These are phyloP conservation scores for Balearica regulorum DNA, from an alignment of 2,797 vertebrate species.

Conservation along the genomic window DNA sequence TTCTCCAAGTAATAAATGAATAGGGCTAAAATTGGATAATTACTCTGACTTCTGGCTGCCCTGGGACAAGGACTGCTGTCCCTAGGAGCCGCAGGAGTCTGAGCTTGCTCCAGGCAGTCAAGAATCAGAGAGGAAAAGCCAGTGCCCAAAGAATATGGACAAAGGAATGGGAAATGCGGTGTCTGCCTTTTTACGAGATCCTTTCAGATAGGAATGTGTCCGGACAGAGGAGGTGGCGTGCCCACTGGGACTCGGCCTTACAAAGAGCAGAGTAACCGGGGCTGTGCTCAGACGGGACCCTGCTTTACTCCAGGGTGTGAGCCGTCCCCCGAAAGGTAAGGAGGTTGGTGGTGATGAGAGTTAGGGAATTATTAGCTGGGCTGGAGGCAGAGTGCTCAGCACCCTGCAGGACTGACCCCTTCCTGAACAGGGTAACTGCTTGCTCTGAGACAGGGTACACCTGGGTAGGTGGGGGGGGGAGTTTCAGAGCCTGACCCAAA, in stretches of 20 bases:
- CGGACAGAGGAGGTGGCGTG: not conserved
- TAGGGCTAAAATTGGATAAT: not conserved
- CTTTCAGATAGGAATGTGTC: rapidly evolving
- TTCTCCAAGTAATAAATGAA: not conserved
- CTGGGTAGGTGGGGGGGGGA: not conserved
- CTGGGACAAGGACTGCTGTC: not conserved
- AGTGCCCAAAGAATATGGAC: rapidly evolving
- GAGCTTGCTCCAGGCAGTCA: not conserved
- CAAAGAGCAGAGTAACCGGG: rapidly evolving
- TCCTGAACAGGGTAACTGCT: not conserved
- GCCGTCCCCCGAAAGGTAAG: not conserved
- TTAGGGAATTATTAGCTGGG: not conserved
- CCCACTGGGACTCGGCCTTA: rapidly evolving
- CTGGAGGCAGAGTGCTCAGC: not conserved
- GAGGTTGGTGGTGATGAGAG: no score
- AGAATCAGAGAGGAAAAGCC: not conserved
- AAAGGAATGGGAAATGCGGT: not conserved
- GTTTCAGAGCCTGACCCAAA: not conserved
- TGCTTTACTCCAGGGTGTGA: not conserved
- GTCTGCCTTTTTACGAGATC: rapidly evolving
- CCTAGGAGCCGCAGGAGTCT: not conserved
- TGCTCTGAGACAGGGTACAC: not conserved
- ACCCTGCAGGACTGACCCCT: not conserved
- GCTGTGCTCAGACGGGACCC: not conserved
- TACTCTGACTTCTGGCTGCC: not conserved